Base-by-base conservation (phyloP, 2,888 invertebrate genomes). In the Cyaniris semiargus region DNA sequence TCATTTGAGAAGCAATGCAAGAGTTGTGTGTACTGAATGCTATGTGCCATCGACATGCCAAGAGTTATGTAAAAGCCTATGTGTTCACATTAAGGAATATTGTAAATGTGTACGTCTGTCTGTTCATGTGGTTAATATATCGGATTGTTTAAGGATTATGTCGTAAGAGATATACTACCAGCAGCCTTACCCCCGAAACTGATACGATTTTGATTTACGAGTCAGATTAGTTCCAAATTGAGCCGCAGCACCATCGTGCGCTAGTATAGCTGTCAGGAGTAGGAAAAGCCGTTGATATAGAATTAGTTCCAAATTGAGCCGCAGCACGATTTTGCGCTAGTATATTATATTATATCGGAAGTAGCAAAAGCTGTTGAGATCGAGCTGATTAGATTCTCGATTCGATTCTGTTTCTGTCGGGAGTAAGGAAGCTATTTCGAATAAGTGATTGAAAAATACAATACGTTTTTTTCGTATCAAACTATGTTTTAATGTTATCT, bases 1-100 rank as follows among this genome's bases (percentile, higher is more conserved):
- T 23, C 74, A 21, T 23, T 76, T 76, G 71, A 76, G 53, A 74
- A 53, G 27, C 21, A 76, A 23, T 34, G 7, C 38, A 60, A 60
- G 60, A 44, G 23, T 77, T 70, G 34, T 75, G 75, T 75, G 77
- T 75, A 48, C 70, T 53, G 72, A 56, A 44, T 66, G 71, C 58
- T 75, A 75, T 79, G 92, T 93, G 93, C 92, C 92, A 93, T 93
- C 85, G 85, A 84, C 88, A 89, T 90, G 91, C 90, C 92, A 90
- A 90, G 86, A 87, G 83, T 87, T 85, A 83, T 86, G 84, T 90
- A 89, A 92, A 90, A 90, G 92, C 93, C 92, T 91, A 90, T 89
- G 93, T 93, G 93, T 93, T 93, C 92, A 93, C 86, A 84, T 71
- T 76, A 56, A 23, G 71, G 58, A 38, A 83, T 75, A 4, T 27